Evolutionary conservation across 2,797 vertebrate genomes (phyloP), one percentile per base, ranked within the genome.

Genomic region (Hozukius guyotensis): DNA sequence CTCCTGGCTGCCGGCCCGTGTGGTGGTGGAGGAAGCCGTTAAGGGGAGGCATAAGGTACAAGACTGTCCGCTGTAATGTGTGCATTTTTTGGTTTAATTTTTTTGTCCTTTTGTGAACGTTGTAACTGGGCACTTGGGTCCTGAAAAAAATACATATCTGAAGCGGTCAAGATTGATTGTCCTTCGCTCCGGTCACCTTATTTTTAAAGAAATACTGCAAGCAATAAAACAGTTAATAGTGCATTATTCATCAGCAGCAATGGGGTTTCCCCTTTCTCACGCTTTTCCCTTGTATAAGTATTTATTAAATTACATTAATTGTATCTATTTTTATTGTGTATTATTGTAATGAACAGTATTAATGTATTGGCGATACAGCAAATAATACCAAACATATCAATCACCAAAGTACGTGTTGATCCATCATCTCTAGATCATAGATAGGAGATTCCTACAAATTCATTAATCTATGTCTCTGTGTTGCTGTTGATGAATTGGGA

Each of bases 1-100:
- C 0, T 92, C 96, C 80, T 99, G 98, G 98, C 91, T 99, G 36
- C 98, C 98, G 0, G 98, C 98, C 0, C 96, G 96, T 8, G 77
- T 42, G 0, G 86, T 98, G n/a, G 97, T 99, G 83, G 96, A 97
- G 61, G 89, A 96, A 1, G 97, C 97, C 1, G 63, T 99, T 5
- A 88, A 25, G 71, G 76, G 24, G 6, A 94, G 98, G 70, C 93
- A 96, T 29, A 76, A 98, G 97, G 98, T 98, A 93, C 5, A 1
- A 16, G 13, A 70, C 34, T 29, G 6, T 72, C 4, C 4, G 1
- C 8, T 38, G 24, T 49, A 18, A 71, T 52, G 3, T 61, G 11
- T 42, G 25, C 6, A 34, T 27, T 25, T 25, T 64, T 20, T 22
- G 3, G 16, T 16, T 32, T 46, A 14, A 1, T 6, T 2, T 2